Conservation (phyloP, 1,140 invertebrate species). For the Notospermus geniculatus region DNA sequence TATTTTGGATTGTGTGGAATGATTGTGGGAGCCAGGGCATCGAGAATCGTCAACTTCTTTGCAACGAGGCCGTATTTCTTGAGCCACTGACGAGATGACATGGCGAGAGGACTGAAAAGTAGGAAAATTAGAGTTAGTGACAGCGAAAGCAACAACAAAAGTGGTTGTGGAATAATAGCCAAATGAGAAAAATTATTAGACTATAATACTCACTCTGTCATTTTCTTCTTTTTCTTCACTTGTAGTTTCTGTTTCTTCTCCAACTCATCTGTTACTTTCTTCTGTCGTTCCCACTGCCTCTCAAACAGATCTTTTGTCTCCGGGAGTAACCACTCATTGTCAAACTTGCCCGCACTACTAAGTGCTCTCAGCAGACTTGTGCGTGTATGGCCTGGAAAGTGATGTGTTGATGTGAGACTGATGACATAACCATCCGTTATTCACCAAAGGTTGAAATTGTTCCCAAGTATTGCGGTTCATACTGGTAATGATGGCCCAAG, state of each 20-base stretch:
- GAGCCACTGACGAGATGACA: constrained; percentile 44
- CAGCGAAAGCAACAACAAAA: not conserved
- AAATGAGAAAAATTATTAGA: no score
- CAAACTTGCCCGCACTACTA: constrained; percentile 39
- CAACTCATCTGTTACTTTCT: constrained; percentile 19
- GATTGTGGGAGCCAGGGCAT: constrained; percentile 48
- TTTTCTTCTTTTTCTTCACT: constrained; percentile 10
- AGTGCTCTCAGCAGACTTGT: constrained; percentile 46
- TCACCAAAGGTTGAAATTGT: no score
- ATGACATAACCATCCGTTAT: no score
- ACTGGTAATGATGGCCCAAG: no score
- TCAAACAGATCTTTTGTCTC: constrained; percentile 50
- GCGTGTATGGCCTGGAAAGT: constrained; percentile 37
- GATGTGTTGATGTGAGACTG: no score
- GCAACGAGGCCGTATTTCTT: constrained; percentile 46
- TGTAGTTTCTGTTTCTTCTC: constrained; percentile 7
- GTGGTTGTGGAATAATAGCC: not conserved
- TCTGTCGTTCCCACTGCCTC: constrained; percentile 37
- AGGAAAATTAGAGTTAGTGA: not conserved
- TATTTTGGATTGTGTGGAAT: constrained; percentile 47
- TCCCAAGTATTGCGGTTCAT: no score
- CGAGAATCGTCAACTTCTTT: constrained; percentile 49
- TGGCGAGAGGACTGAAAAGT: constrained; percentile 1
- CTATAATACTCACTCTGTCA: constrained; percentile 7
- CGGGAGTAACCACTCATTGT: constrained; percentile 50